phyloP scores from a whole-genome alignment of 2,113 vertebrate genomes.

The Chloroceryle aenea region DNA sequence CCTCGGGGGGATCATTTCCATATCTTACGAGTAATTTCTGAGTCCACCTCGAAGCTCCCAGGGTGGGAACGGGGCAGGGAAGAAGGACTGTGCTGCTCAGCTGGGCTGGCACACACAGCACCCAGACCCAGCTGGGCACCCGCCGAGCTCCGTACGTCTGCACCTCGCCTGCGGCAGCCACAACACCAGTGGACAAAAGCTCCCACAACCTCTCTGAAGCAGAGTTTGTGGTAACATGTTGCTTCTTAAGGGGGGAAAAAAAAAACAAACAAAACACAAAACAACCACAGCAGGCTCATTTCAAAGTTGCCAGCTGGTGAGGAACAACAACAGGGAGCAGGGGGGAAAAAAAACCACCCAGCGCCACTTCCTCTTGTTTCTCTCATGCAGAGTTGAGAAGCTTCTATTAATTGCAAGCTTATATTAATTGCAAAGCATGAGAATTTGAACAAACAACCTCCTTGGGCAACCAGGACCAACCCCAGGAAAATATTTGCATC shows the following conservation, averaged over 20 bases:
- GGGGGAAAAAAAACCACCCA: not conserved
- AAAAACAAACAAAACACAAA: no score
- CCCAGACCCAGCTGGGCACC: not conserved
- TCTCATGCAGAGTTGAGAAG: not conserved
- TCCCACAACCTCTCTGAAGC: not conserved
- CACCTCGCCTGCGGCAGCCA: not conserved
- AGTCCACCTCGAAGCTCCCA: not conserved
- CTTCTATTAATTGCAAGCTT: not conserved
- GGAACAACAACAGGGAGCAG: not conserved
- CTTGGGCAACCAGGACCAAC: conserved; percentile 15
- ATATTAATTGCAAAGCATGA: conserved; percentile 51
- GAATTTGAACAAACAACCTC: conserved; percentile 29
- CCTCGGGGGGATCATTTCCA: not conserved
- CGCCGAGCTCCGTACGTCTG: fast-evolving
- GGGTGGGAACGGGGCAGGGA: not conserved
- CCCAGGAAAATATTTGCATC: conserved; percentile 27
- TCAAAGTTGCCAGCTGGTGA: conserved; percentile 19
- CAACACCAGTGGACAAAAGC: not conserved
- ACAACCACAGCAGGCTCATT: not conserved
- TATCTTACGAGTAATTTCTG: not conserved
- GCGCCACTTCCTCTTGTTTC: conserved; percentile 11
- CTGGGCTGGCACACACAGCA: not conserved
- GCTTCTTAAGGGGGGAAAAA: not conserved
- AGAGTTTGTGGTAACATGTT: not conserved
- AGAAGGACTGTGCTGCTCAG: fast-evolving